phyloP scores from a whole-genome alignment of 2,113 vertebrate genomes.

The Phrynocephalus versicolor region DNA sequence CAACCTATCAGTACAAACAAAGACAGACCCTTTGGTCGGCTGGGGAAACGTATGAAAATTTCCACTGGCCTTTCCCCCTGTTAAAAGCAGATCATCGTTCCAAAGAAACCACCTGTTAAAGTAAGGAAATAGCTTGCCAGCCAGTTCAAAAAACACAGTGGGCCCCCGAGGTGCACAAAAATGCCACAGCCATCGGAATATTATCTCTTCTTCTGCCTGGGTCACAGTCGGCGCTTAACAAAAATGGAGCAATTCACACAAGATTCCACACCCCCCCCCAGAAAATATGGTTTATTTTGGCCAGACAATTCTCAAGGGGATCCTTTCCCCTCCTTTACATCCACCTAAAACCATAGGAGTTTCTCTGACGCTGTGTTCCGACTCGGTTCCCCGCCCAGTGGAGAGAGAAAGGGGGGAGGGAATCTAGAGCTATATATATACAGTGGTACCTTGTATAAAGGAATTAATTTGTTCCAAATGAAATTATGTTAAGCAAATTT shows the following conservation, averaged over 20 bases:
- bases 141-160: slow-evolving; percentile 27
- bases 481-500: too few species aligned
- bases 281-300: background rate
- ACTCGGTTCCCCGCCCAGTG: background rate
- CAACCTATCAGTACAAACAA: background rate
- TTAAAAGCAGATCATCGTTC: too few species aligned
- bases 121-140: background rate
- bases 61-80: background rate
- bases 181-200: background rate
- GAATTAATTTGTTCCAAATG: too few species aligned
- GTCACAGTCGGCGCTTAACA: background rate
- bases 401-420: background rate
- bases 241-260: slow-evolving; percentile 13
- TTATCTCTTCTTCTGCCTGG: slow-evolving; percentile 8
- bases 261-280: too few species aligned
- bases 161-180: background rate
- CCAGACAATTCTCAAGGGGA: background rate
- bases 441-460: too few species aligned
- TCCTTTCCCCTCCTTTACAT: background rate
- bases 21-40: background rate
- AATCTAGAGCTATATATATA: background rate
- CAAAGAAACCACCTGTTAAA: background rate
- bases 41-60: background rate
- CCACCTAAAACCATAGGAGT: background rate
- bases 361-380: background rate